Percentiles rank a stretch among this genome's conserved stretches.
These are phyloP conservation scores for Cydia pomonella DNA, from an alignment of 1,140 invertebrate species.

Conservation along the genomic window DNA sequence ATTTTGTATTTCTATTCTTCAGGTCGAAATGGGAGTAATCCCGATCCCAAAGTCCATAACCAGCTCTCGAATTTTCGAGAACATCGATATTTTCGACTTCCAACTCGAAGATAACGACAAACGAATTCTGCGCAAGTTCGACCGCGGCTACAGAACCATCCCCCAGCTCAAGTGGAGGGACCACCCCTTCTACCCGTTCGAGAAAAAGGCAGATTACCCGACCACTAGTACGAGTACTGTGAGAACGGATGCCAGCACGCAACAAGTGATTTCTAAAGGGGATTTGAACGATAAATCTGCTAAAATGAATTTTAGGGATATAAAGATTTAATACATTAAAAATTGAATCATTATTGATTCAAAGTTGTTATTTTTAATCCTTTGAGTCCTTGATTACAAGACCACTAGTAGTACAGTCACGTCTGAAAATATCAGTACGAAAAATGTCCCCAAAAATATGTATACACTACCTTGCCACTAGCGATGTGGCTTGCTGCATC, in stretches of 20 bases:
- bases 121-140: conserved; percentile 81
- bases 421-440: too few species aligned
- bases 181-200: conserved; percentile 79
- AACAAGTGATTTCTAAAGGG: neutral
- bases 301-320: neutral
- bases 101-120: conserved; percentile 83
- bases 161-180: conserved; percentile 62
- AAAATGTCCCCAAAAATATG: too few species aligned
- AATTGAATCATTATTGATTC: too few species aligned
- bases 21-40: conserved; percentile 89
- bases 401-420: too few species aligned
- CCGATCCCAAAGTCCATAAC: conserved; percentile 93
- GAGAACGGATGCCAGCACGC: neutral
- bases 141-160: conserved; percentile 81
- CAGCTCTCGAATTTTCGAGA: conserved; percentile 87
- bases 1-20: conserved; percentile 36
- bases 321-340: neutral
- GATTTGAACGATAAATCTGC: neutral
- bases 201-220: conserved; percentile 36
- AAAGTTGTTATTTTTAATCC: too few species aligned
- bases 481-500: too few species aligned
- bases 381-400: too few species aligned
- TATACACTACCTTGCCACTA: too few species aligned
- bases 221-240: neutral
- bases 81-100: conserved; percentile 91